Base-by-base conservation (phyloP, 2,113 vertebrate species). In the Phrynocephalus versicolor region DNA sequence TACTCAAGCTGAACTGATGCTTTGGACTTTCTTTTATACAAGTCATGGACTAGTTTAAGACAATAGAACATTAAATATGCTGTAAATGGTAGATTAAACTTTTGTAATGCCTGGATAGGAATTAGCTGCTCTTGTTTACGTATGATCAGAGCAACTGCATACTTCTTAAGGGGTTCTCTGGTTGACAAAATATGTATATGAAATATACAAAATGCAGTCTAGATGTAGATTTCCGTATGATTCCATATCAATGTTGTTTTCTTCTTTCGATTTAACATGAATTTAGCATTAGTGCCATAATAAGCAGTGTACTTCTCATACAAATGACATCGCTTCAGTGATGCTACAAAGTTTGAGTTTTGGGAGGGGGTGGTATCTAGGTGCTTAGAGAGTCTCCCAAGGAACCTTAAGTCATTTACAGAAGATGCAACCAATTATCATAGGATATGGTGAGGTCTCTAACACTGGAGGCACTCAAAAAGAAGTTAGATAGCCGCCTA, bases 1-100 rank as follows among this genome's bases (percentile, higher is more conserved):
- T 73, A 79, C 37, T 58, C 76, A 60, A 58, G 37, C 69, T 33
- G 65, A 87, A 85, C 21, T 33, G 33, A 18, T 55, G 41, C 14
- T 80, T 87, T 81, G 72, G 25, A 64, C 13, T 88, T 12, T 4
- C 78, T 7, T 85, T 75, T 71, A n/a, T 73, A n/a, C 16, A 86
- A 79, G 3, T 85, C 77, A 14, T 80, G 21, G 14, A 45, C 39
- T 79, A 33, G 13, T n/a, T 80, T 85, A 74, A 81, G 58, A 35
- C 27, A 64, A 18, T 15, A 35, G 19, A 82, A 58, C n/a, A 73
- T 30, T 2, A 87, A 84, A 41, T 3, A 57, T 45, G 51, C 21
- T n/a, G n/a, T n/a, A n/a, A n/a, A 55, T 0, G 2, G 3, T 13
- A 79, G 41, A 65, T 23, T 2, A 37, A 74, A 25, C 35, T 33